phyloP scores from a whole-genome alignment of 2,888 invertebrate genomes.

The Athrips mouffetella region DNA sequence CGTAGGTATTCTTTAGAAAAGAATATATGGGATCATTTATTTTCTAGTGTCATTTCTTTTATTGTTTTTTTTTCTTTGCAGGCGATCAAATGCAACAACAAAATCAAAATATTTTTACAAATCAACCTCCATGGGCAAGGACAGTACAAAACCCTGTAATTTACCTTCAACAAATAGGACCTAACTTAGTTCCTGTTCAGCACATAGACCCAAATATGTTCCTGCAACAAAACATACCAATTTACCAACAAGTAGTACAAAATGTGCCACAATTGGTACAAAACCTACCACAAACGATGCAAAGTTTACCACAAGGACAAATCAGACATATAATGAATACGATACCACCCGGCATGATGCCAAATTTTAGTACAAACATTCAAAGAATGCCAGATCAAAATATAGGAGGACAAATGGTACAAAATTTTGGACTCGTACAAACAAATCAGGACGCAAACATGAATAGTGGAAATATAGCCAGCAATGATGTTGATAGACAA shows the following conservation, averaged over 20 bases:
- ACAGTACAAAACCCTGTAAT: conserved; percentile 54
- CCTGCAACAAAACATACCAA: conserved; percentile 48
- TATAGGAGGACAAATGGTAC: conserved; percentile 24
- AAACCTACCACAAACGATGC: conserved; percentile 16
- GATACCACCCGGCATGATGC: conserved; percentile 35
- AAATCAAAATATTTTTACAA: conserved; percentile 59
- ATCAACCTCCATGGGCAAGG: conserved; percentile 63
- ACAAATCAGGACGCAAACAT: conserved; percentile 12
- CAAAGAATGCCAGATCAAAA: conserved; percentile 19
- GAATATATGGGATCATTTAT: no score
- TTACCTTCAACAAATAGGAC: conserved; percentile 57
- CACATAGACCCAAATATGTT: conserved; percentile 58
- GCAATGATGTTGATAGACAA: conserved; percentile 13
- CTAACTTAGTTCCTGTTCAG: conserved; percentile 50
- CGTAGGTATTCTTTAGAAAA: no score
- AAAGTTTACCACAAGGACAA: conserved; percentile 23
- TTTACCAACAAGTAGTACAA: conserved; percentile 32
- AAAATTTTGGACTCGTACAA: conserved; percentile 28
- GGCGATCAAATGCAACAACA: conserved; percentile 57
- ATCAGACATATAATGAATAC: conserved; percentile 38
- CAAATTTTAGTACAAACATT: conserved; percentile 24
- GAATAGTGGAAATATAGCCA: neutral
- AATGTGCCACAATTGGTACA: conserved; percentile 18
- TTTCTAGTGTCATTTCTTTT: no score
- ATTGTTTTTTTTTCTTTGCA: conserved; percentile 38